Conservation (phyloP, 2,888 invertebrate genomes). For the Chrysodeixis includens region DNA sequence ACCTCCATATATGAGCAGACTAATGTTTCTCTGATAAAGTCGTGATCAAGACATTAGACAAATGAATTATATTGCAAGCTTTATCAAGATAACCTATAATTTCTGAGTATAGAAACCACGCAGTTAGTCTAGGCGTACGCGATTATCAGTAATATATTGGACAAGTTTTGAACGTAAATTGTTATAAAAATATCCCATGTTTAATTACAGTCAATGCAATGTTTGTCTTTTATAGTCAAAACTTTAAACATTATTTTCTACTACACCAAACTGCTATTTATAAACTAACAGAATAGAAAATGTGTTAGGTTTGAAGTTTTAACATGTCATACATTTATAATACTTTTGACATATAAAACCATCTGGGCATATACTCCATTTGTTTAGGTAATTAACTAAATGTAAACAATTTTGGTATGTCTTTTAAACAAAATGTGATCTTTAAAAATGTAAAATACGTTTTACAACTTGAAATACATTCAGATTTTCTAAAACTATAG, state of each 20-base stretch:
- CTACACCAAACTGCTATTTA: neutral
- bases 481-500: no score
- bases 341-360: no score
- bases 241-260: neutral
- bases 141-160: neutral
- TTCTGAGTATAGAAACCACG: neutral
- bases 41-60: constrained; percentile 1
- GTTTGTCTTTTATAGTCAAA: neutral
- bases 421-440: no score
- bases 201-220: neutral
- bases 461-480: no score
- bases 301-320: no score
- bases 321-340: no score
- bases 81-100: constrained; percentile 1
- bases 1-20: neutral
- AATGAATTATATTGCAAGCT: constrained; percentile 1
- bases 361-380: no score
- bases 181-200: neutral
- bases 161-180: neutral
- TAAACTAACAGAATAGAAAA: no score
- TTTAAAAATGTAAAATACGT: no score
- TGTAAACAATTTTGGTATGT: no score
- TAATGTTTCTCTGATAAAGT: constrained; percentile 2
- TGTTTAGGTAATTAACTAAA: no score
- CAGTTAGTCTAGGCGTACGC: no score